Conservation (phyloP, 2,888 invertebrate species). For the Calliopum simillimum region DNA sequence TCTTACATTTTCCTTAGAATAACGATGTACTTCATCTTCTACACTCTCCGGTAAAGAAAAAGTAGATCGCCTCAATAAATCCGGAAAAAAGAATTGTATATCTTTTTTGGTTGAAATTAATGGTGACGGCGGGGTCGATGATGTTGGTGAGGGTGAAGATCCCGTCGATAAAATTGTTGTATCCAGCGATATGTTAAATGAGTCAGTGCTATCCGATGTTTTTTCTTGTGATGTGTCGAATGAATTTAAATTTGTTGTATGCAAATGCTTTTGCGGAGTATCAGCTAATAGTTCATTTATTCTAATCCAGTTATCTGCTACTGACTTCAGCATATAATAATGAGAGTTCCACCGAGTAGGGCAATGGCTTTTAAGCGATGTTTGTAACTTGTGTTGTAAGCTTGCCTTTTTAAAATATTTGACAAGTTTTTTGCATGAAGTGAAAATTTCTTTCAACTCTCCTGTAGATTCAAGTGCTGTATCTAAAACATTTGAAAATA, state of each 20-base stretch:
- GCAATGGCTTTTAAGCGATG: slow-evolving; percentile 38
- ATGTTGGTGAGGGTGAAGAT: slow-evolving; percentile 1
- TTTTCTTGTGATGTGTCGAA: too few species aligned
- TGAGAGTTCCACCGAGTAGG: slow-evolving; percentile 41
- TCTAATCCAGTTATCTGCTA: slow-evolving; percentile 40
- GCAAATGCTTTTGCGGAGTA: too few species aligned
- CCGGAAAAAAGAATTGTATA: slow-evolving; percentile 16
- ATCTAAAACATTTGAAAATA: slow-evolving; percentile 6
- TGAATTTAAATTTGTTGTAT: too few species aligned
- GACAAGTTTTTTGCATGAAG: background rate
- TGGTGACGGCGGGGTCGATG: slow-evolving; percentile 4
- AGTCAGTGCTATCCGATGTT: too few species aligned
- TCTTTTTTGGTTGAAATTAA: slow-evolving; percentile 6
- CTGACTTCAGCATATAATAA: slow-evolving; percentile 38
- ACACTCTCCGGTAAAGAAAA: background rate
- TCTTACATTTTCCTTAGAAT: slow-evolving; percentile 11
- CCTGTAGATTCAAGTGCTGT: background rate
- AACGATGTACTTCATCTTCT: slow-evolving; percentile 20
- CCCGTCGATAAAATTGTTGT: slow-evolving; percentile 4
- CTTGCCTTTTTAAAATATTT: slow-evolving; percentile 37
- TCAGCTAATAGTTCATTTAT: too few species aligned
- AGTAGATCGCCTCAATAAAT: slow-evolving; percentile 9
- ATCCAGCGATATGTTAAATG: slow-evolving; percentile 27
- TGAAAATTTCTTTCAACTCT: slow-evolving; percentile 3
- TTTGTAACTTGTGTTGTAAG: slow-evolving; percentile 36